Base-by-base conservation (phyloP, 2,113 vertebrate species). In the Proterorhinus semilunaris region DNA sequence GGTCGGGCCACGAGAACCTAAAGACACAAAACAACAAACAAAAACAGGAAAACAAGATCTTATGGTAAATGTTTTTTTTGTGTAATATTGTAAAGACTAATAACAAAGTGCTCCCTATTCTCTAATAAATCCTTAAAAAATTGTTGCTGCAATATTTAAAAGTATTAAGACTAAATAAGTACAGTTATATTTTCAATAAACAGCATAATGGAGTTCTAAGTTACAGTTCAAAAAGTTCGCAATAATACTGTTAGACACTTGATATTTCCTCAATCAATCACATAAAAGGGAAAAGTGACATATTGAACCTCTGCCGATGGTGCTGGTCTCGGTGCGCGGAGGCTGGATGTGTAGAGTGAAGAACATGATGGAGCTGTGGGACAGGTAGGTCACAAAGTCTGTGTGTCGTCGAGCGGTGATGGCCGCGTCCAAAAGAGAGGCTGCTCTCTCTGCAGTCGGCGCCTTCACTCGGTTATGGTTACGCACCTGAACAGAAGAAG, bases 321-420 rank as follows among this genome's bases (percentile, higher is more conserved):
- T 85, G 0, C 93, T 95, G 90, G 95, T 96, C 75, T 98, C 96
- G 84, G 96, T 95, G 3, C 95, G 95, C 69, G 96, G 97, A 81
- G 98, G 96, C 86, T 96, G 97, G 86, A 99, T 89, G 74, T 99
- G 94, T 71, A 99, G 91, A 0, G 96, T 98, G 92, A 98, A 99
- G 83, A 99, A 95, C 98, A 99, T 98, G 86, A 98, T 94, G 9
- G 96, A 98, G 88, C 92, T 96, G 71, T 95, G 93, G 57, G 91
- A 94, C 57, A 95, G 92, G 65, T 87, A 86, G 0, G 86, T 83
- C 0, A 83, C 53, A 17, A 90, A 87, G 81, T 90, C 89, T 13
- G 90, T 91, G 79, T 90, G 92, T 1, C 95, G 94, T 0, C 90
- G 88, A 0, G 96, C 94, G 10, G 96, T 93, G 0, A 98, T 92